phyloP scores from a whole-genome alignment of 2,113 vertebrate genomes.

The Nesospiza acunhae region DNA sequence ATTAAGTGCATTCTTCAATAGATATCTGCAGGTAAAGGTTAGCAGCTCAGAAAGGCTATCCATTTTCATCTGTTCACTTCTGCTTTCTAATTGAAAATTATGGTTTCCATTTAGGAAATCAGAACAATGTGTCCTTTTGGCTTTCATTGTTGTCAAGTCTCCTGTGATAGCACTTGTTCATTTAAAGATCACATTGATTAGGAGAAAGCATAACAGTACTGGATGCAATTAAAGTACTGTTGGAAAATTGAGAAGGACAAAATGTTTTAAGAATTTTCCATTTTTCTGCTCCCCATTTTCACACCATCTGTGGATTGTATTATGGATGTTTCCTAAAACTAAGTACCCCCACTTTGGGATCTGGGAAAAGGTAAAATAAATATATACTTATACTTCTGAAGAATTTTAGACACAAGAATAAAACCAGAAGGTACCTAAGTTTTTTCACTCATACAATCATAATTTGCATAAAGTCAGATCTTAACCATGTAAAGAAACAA shows the following conservation, averaged over 20 bases:
- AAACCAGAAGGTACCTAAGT: neutral
- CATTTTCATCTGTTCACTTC: conserved; percentile 24
- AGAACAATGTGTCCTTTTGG: conserved; percentile 4
- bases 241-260: neutral
- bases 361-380: neutral
- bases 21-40: conserved; percentile 20
- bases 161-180: neutral
- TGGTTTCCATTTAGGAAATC: conserved; percentile 37
- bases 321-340: neutral
- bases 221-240: neutral
- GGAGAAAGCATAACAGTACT: neutral
- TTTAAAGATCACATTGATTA: neutral
- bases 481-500: neutral
- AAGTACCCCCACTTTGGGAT: neutral
- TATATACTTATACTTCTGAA: neutral
- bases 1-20: neutral
- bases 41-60: conserved; percentile 4
- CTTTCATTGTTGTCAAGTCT: neutral
- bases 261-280: neutral
- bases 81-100: conserved; percentile 42
- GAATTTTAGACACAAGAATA: neutral
- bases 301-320: neutral
- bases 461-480: neutral
- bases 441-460: neutral
- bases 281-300: neutral